Base-by-base conservation (phyloP, 2,888 invertebrate genomes). In the Temnothorax unifasciatus region DNA sequence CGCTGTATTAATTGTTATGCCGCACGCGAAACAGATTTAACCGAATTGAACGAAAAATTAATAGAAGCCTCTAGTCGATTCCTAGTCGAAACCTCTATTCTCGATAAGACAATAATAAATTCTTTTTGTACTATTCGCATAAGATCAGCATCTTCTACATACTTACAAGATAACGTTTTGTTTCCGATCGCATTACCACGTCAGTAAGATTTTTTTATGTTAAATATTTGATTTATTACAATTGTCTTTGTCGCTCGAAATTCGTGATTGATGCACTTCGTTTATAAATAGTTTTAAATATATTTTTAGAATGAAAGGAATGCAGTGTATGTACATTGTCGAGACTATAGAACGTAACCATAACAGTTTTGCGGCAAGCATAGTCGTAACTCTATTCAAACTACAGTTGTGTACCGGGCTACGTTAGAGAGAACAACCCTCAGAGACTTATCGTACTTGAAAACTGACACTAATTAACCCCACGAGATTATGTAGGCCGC, bases 381-480 rank as follows among this genome's bases (percentile, higher is more conserved):
- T 84, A 84, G 74, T 83, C 84, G 86, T 89, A 88, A 90, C 88
- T 89, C 87, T 87, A 87, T 90, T 91, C 89, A 88, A 90, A 89
- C 86, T 89, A 85, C 88, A 89, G 82, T 89, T 87, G 87, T 87
- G 69, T 69, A 85, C 82, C 54, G 57, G 77, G 50, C 77, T 82
- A 71, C 64, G 66, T 85, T 79, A 84, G 83, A 64, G 76, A 76
- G 64, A 87, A 86, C 84, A 85, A 86, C 86, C 87, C 87, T 66
- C 79, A 68, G 86, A 90, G 89, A 88, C 89, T 90, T 90, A 89
- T 90, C 89, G 87, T 77, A 88, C 91, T 90, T 89, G 88, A 90
- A 89, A 89, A 90, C 89, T 88, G 89, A 89, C 86, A 81, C 89
- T 90, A 90, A 90, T 90, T 90, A 90, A 90, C 88, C 85, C 83